Conservation (phyloP, 2,113 vertebrate genomes). For the Pavo muticus region DNA sequence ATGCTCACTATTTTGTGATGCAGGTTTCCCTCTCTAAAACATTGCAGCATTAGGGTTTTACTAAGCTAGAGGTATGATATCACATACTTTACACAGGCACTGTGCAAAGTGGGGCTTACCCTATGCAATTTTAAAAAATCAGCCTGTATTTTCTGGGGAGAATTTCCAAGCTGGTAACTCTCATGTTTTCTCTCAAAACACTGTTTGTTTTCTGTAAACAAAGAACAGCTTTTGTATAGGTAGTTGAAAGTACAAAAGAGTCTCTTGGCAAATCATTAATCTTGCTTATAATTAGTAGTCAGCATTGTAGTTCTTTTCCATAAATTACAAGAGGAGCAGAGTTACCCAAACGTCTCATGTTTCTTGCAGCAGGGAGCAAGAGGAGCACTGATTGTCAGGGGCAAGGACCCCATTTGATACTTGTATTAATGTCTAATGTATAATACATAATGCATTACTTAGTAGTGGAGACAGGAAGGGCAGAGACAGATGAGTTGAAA, state of each 20-base stretch:
- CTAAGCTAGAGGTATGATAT: not conserved
- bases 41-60: not conserved
- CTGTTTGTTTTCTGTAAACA: slow-evolving; percentile 50
- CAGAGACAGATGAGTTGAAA: not conserved
- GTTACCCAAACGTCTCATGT: not conserved
- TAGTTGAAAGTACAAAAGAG: slow-evolving; percentile 19
- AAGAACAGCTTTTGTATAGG: slow-evolving; percentile 33
- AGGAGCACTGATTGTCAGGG: not conserved
- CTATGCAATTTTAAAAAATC: not conserved
- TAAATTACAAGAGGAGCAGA: slow-evolving; percentile 17
- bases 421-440: not conserved
- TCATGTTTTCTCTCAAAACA: slow-evolving; percentile 47
- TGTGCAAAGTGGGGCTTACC: not conserved
- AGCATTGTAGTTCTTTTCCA: slow-evolving; percentile 14
- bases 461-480: not conserved
- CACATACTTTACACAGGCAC: not conserved
- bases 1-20: not conserved
- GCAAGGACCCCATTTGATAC: not conserved
- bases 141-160: not conserved
- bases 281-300: slow-evolving; percentile 39
- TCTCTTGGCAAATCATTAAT: slow-evolving; percentile 58
- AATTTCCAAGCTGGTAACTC: slow-evolving; percentile 32
- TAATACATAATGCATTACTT: not conserved
- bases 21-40: not conserved
- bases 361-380: not conserved